phyloP scores from a whole-genome alignment of 1,140 invertebrate genomes.

The Parasteatoda tepidariorum region DNA sequence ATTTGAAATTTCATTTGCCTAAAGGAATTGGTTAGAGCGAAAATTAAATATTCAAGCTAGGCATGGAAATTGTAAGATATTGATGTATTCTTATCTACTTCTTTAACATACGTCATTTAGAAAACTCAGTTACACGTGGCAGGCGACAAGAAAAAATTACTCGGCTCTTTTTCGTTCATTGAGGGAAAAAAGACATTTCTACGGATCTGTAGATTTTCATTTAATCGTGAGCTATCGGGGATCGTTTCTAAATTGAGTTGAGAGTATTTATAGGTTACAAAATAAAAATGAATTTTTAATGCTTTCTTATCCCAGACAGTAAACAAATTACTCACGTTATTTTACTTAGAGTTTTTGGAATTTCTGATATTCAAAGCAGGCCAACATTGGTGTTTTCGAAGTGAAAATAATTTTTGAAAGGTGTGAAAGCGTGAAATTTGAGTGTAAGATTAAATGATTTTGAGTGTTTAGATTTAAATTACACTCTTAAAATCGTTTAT shows the following conservation, averaged over 20 bases:
- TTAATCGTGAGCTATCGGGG: not conserved
- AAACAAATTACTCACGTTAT: not conserved
- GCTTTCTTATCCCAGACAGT: not conserved
- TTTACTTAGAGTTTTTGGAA: not conserved
- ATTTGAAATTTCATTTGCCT: no score
- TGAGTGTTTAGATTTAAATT: no score
- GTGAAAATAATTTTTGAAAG: no score
- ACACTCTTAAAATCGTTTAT: no score
- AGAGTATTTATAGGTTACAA: not conserved
- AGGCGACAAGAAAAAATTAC: conserved; percentile 22
- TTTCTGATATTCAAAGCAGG: not conserved
- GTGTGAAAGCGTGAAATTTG: no score
- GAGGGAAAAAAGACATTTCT: conserved; percentile 7
- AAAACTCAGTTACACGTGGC: conserved; percentile 19
- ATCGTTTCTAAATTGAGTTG: not conserved
- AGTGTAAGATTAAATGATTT: no score
- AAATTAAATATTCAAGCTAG: no score
- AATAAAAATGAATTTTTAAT: not conserved
- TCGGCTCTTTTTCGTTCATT: not conserved
- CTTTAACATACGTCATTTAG: conserved; percentile 17
- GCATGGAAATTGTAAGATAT: no score
- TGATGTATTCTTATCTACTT: not conserved
- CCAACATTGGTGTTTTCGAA: not conserved
- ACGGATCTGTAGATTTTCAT: conserved; percentile 34
- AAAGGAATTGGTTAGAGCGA: no score